Evolutionary conservation across 2,797 vertebrate species (phyloP).

Genomic region (Petrocephalus schoutedeni): DNA sequence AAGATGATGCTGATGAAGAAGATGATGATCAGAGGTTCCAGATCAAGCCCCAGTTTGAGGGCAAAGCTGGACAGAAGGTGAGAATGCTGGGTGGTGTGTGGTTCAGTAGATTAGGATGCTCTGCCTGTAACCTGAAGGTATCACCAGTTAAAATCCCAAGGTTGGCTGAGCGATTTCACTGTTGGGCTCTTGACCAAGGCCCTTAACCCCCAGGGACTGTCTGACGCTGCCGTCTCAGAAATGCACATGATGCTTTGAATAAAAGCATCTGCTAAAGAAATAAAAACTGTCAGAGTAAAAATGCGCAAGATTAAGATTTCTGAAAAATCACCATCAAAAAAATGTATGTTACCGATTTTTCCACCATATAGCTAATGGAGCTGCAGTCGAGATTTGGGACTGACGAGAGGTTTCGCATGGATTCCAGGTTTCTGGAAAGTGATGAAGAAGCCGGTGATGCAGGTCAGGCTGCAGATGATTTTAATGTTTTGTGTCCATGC

Average conservation of each 20-base stretch:
- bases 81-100: slow-evolving; percentile 22
- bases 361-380: slow-evolving; percentile 73
- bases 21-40: slow-evolving; percentile 64
- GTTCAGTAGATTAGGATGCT: neutral
- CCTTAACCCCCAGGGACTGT: neutral
- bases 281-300: neutral
- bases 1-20: slow-evolving; percentile 52
- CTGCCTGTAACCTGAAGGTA: neutral
- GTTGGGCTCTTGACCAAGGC: neutral
- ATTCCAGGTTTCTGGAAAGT: slow-evolving; percentile 81
- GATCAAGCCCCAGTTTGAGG: slow-evolving; percentile 89
- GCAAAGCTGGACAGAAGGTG: slow-evolving; percentile 85
- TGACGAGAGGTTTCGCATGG: slow-evolving; percentile 86
- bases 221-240: neutral
- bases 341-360: neutral
- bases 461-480: slow-evolving; percentile 45
- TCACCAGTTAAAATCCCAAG: neutral
- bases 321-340: neutral
- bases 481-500: neutral
- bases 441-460: slow-evolving; percentile 59
- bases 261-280: neutral
- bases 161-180: neutral
- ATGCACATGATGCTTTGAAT: neutral
- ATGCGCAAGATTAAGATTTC: neutral
- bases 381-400: slow-evolving; percentile 82